Evolutionary conservation across 2,113 vertebrate species (phyloP).

Genomic region (Heterochromis multidens): DNA sequence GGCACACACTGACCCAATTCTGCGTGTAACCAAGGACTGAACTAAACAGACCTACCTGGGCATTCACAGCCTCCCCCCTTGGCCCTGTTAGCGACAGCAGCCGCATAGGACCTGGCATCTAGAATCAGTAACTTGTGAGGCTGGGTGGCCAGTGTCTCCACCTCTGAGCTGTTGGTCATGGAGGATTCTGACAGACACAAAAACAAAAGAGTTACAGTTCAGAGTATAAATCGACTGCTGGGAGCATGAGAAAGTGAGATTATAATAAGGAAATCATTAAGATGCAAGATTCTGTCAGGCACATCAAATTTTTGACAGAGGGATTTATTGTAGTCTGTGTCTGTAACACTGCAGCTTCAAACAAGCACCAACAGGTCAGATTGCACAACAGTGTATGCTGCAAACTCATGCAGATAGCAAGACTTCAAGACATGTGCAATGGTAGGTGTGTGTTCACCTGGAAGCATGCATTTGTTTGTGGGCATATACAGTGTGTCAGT

Average conservation of each 20-base stretch:
- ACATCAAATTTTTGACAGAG: neutral
- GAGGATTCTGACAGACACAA: constrained; percentile 82
- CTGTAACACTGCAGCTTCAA: neutral
- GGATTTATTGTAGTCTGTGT: neutral
- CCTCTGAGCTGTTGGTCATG: constrained; percentile 86
- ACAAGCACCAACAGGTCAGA: constrained; percentile 23
- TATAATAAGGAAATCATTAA: neutral
- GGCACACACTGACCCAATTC: neutral
- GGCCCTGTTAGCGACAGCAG: constrained; percentile 95
- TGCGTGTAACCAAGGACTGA: neutral
- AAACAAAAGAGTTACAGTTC: neutral
- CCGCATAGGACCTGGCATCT: constrained; percentile 93
- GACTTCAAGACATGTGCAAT: neutral
- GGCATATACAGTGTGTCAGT: neutral
- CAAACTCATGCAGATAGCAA: neutral
- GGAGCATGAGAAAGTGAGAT: neutral
- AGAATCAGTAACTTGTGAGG: constrained; percentile 93
- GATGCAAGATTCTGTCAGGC: neutral
- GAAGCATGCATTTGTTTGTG: neutral
- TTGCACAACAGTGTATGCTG: constrained; percentile 12
- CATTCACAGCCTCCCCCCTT: constrained; percentile 98
- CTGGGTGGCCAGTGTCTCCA: constrained; percentile 83
- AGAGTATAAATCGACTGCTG: neutral
- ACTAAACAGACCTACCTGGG: constrained; percentile 76
- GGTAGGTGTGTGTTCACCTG: neutral